These are phyloP conservation scores for Taeniopygia guttata DNA, from an alignment of 2,797 vertebrate genomes.

Conservation along the genomic window DNA sequence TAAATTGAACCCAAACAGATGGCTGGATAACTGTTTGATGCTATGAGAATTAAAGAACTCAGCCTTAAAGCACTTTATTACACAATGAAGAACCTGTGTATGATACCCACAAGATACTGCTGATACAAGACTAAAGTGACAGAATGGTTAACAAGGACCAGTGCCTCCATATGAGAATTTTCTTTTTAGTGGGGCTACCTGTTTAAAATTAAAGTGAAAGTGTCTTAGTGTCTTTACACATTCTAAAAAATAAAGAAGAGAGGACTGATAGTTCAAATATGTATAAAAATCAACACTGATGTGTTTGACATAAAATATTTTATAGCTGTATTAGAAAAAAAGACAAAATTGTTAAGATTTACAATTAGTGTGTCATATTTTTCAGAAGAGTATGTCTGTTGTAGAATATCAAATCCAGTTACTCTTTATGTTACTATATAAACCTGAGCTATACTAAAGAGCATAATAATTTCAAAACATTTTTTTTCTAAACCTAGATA, in stretches of 20 bases:
- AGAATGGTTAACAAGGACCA: background rate
- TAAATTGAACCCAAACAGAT: background rate
- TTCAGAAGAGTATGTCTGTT: background rate
- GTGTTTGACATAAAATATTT: background rate
- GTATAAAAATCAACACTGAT: background rate
- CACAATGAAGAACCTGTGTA: background rate
- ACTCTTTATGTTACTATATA: background rate
- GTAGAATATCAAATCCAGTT: background rate
- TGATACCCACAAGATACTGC: background rate
- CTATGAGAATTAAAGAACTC: background rate
- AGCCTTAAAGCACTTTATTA: background rate
- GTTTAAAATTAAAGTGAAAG: background rate
- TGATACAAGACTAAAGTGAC: background rate
- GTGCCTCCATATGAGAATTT: background rate
- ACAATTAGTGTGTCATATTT: background rate
- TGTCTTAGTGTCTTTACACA: background rate
- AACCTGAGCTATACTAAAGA: background rate
- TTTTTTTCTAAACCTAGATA: background rate
- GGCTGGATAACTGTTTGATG: background rate
- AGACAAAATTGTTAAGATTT: background rate
- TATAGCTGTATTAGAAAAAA: background rate
- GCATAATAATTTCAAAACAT: background rate
- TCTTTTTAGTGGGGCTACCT: background rate
- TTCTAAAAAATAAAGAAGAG: background rate
- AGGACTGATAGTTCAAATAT: background rate